Conservation (phyloP, 2,888 invertebrate genomes). For the Pheosia tremula region DNA sequence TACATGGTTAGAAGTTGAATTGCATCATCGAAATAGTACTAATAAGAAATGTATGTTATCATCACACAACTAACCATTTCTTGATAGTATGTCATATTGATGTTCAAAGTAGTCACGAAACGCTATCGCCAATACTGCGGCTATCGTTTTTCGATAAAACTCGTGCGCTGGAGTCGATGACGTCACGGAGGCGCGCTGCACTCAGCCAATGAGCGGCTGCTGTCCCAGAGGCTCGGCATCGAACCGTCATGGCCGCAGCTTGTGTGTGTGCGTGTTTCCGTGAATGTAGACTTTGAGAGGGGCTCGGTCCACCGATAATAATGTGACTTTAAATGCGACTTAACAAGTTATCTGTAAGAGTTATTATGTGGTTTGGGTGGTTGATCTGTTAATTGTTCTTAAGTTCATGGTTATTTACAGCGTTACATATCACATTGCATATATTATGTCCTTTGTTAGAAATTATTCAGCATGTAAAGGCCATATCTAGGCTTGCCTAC, state of each 20-base stretch:
- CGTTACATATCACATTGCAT: no score
- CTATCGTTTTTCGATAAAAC: conserved; percentile 51
- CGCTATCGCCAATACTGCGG: conserved; percentile 50
- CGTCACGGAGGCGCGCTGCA: conserved; percentile 70
- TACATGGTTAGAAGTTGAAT: no score
- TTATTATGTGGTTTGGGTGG: neutral
- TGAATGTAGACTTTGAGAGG: conserved; percentile 29
- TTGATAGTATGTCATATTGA: neutral
- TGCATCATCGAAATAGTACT: neutral
- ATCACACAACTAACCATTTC: conserved; percentile 5
- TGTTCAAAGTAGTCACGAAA: conserved; percentile 24
- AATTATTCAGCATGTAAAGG: no score
- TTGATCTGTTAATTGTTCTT: neutral
- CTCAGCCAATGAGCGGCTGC: conserved; percentile 58
- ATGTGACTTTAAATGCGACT: neutral
- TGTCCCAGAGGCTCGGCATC: conserved; percentile 66
- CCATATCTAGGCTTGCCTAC: no score
- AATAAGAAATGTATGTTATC: neutral
- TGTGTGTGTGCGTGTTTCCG: conserved; percentile 38
- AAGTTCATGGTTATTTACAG: neutral
- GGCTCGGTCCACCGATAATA: neutral
- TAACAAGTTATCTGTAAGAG: neutral
- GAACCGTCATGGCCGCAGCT: conserved; percentile 62
- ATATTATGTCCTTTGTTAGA: no score
- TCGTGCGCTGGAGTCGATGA: conserved; percentile 60